Base-by-base conservation (phyloP, 2,113 vertebrate genomes). In the Typhlomys cinereus region DNA sequence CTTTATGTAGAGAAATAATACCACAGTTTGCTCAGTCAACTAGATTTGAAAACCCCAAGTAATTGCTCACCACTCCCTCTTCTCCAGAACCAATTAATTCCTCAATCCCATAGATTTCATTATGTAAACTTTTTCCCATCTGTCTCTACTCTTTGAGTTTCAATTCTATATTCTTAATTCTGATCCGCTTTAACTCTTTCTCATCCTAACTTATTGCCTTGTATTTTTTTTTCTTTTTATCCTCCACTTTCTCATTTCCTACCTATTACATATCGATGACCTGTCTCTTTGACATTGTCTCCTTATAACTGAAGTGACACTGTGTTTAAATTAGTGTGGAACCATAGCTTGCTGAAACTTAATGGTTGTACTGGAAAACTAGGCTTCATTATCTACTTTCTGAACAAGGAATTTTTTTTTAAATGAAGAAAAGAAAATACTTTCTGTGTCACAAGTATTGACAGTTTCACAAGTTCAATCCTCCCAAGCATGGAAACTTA, bases 51-150 rank as follows among this genome's bases (percentile, higher is more conserved):
- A 85, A 15, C 34, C 89, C 62, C 23, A 27, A 73, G 36, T 76
- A 74, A 91, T 84, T 92, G 59, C 86, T 94, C 86, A 83, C 66
- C 14, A 44, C 15, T 84, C 21, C n/a, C 54, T 87, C 48, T 92
- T 91, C 36, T 91, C 52, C 46, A 89, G 75, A 87, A 85, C 34
- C 85, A 92, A 92, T 94, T 92, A 94, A 79, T 89, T 95, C 34
- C 50, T 67, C 76, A 94, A 87, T 92, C 39, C 74, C 70, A 93
- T 41, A 78, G 86, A 82, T 85, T 94, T 70, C 50, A 36, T 57
- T 93, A 4, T 44, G 73, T 88, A 90, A 93, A 85, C 54, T 89
- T 81, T 39, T 83, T 39, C 8, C 70, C 46, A 81, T 87, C 75
- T 94, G 76, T 84, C 29, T 70, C 13, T 25, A 4, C 36, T 86